Conservation (phyloP, 2,113 vertebrate genomes). For the Pagrus major region DNA sequence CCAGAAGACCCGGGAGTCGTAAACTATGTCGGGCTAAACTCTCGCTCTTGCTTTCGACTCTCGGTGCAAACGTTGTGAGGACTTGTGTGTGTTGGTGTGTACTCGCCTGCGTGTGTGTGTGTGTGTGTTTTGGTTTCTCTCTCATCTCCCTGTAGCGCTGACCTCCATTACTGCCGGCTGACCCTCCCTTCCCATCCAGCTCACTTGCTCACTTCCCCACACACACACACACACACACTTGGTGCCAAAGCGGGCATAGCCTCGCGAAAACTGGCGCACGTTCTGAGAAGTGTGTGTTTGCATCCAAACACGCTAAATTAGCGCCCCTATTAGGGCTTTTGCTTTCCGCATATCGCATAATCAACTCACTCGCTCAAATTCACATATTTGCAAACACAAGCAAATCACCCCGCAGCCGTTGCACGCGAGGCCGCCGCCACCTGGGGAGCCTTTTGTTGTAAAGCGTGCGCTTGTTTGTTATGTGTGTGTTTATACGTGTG, state of each 20-base stretch:
- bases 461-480: constrained; percentile 25
- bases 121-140: constrained; percentile 64
- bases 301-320: constrained; percentile 39
- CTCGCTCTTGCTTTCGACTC: constrained; percentile 49
- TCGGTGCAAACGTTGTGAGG: constrained; percentile 32
- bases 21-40: constrained; percentile 70
- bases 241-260: constrained; percentile 32
- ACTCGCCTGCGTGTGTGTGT: background rate
- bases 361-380: constrained; percentile 19
- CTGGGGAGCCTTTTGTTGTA: constrained; percentile 32
- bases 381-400: constrained; percentile 55
- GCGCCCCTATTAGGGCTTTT: constrained; percentile 18
- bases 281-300: background rate
- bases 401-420: constrained; percentile 19
- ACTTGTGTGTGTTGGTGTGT: background rate
- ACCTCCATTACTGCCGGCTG: constrained; percentile 79
- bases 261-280: background rate
- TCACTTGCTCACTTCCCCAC: constrained; percentile 47
- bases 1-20: constrained; percentile 51
- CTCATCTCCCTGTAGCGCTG: constrained; percentile 73
- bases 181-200: constrained; percentile 62
- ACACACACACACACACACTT: constrained; percentile 14
- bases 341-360: constrained; percentile 44
- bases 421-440: constrained; percentile 6
- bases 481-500: constrained; percentile 18